Evolutionary conservation across 2,113 vertebrate species (phyloP), one percentile per base, ranked within the genome.

Genomic region (Cyanoderma ruficeps): DNA sequence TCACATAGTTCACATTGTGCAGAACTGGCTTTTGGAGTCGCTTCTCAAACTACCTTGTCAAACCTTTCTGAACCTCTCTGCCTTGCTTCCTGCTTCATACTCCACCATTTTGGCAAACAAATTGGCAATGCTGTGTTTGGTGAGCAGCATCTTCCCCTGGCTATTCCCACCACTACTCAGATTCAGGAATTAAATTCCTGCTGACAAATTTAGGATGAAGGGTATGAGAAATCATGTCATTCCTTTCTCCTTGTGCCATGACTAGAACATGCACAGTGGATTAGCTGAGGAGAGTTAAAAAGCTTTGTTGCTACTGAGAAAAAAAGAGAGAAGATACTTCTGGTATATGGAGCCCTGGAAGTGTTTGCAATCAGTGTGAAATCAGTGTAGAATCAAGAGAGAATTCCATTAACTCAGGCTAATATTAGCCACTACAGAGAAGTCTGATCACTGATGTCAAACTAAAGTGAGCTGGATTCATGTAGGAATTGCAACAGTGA

Each of bases 51-150:
- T 41, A 9, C 19, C 19, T 70, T 50, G 53, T 63, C 52, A 72
- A 81, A 70, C 11, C 11, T 39, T 24, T 55, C 41, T 64, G 57
- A 56, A 42, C 14, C 6, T 52, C 27, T 69, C 27, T 91, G 50
- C 50, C 64, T 84, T 61, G 10, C 20, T 61, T 65, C n/a, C 49
- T 57, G 11, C 47, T 70, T 57, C 28, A 21, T 52, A 56, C 28
- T 90, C 39, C 76, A 41, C 50, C 31, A 25, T 68, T 49, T 30
- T 64, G 41, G 39, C 30, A 83, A 50, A 41, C 7, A 83, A 31
- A 59, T 55, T 3, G 0, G 20, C 46, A 59, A 30, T 4, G 4
- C 9, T 53, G 0, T 42, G 12, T 33, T 72, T 63, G 35, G 15
- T 59, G 74, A 75, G 47, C 44, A 76, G 14, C 35, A 56, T 41